Conservation (phyloP, 2,113 vertebrate genomes). For the Pollimyrus isidori region DNA sequence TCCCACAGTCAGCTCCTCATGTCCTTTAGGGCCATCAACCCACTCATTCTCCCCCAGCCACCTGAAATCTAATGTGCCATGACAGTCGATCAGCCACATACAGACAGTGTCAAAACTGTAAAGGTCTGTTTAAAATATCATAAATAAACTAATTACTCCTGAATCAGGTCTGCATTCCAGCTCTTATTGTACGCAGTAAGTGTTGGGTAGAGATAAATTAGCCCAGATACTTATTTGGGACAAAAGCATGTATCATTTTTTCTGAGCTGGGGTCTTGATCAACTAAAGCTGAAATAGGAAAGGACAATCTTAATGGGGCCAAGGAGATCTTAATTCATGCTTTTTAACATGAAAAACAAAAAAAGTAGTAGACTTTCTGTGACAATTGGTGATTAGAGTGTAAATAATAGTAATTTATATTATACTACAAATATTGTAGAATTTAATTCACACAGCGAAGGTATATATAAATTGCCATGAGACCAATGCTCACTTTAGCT, state of each 20-base stretch:
- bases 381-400: background rate
- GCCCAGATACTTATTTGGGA: background rate
- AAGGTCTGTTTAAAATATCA: background rate
- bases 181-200: background rate
- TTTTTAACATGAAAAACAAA: background rate
- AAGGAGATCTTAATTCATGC: too few species aligned
- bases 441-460: background rate
- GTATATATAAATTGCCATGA: background rate
- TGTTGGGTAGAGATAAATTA: background rate
- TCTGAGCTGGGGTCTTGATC: background rate
- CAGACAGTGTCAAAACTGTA: background rate
- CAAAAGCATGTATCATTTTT: background rate
- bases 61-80: background rate
- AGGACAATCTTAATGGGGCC: background rate
- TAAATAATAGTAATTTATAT: background rate
- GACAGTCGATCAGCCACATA: background rate
- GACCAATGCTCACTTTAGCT: background rate
- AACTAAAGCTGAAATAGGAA: background rate
- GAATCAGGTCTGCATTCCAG: background rate
- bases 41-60: background rate
- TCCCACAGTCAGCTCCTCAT: background rate
- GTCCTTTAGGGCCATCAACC: background rate
- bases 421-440: background rate
- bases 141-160: background rate
- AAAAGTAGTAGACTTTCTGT: background rate